These are phyloP conservation scores for Paragorgia papillata DNA, from an alignment of 92 coral and sea anemone genomes.

Conservation along the genomic window DNA sequence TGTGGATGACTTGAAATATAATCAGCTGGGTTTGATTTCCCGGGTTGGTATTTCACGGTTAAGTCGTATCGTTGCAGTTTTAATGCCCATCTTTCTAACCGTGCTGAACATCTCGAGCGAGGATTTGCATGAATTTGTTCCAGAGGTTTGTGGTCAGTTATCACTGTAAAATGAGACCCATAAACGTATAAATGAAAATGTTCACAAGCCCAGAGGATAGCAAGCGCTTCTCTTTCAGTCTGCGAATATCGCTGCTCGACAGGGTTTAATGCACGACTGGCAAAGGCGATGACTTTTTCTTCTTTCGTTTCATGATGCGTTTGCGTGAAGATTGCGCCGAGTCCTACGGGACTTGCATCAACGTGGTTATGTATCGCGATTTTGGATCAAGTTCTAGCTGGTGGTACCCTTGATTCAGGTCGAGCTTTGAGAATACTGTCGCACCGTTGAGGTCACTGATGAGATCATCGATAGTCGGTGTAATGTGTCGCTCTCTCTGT, in stretches of 20 bases:
- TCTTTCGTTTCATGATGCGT: background rate
- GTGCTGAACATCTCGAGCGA: conserved; percentile 37
- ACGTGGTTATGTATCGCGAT: conserved; percentile 50
- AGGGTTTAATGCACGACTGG: conserved; percentile 34
- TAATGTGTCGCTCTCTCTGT: conserved; percentile 60
- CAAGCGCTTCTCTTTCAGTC: conserved; percentile 52
- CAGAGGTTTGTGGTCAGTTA: conserved; percentile 55
- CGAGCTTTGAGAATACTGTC: conserved; percentile 5
- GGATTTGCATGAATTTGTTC: conserved; percentile 34
- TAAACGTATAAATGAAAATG: conserved; percentile 53
- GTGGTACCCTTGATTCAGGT: background rate
- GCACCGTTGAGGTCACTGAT: conserved; percentile 3
- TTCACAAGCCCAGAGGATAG: conserved; percentile 37
- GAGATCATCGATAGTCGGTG: conserved; percentile 5
- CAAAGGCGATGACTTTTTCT: conserved; percentile 35
- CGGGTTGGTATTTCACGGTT: conserved; percentile 16
- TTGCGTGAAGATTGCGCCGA: conserved; percentile 52
- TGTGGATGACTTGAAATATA: conserved; percentile 42
- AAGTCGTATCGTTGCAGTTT: conserved; percentile 29
- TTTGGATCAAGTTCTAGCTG: conserved; percentile 1
- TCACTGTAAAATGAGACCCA: conserved; percentile 41
- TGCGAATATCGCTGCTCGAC: conserved; percentile 52
- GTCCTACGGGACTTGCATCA: conserved; percentile 40
- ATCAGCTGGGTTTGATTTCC: conserved; percentile 39
- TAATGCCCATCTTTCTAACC: conserved; percentile 29